Conservation (phyloP, 2,888 invertebrate species). For the Diachrysia chrysitis region DNA sequence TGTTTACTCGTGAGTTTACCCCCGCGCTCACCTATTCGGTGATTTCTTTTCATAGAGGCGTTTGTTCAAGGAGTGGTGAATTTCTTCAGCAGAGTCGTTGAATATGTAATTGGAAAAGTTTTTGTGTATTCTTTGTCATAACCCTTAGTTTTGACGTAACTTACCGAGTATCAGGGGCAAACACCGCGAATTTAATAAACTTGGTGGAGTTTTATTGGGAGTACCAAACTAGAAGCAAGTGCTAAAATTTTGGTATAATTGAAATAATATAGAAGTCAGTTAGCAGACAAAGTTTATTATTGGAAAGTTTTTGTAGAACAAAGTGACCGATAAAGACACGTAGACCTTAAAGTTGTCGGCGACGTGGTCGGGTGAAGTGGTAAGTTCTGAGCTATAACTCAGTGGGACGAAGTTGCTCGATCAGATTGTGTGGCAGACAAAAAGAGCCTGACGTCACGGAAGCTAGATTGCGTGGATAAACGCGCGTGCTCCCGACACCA, state of each 20-base stretch:
- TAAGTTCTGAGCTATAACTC: conserved; percentile 79
- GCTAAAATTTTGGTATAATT: conserved; percentile 41
- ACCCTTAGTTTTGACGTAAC: conserved; percentile 68
- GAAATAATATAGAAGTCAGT: conserved; percentile 48
- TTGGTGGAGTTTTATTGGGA: conserved; percentile 31
- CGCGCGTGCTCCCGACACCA: conserved; percentile 69
- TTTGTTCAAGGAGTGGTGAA: conserved; percentile 81
- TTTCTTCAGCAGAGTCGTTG: conserved; percentile 79
- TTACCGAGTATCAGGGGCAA: conserved; percentile 50
- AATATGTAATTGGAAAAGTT: conserved; percentile 87
- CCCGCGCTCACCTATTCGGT: conserved; percentile 87
- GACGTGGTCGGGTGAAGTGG: conserved; percentile 68
- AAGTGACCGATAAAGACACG: conserved; percentile 69
- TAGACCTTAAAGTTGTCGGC: conserved; percentile 69
- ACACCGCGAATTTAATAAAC: conserved; percentile 43
- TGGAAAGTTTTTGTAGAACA: conserved; percentile 59
- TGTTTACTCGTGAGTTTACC: conserved; percentile 88
- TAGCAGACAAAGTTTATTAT: conserved; percentile 49
- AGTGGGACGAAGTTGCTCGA: conserved; percentile 74
- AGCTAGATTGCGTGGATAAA: conserved; percentile 77
- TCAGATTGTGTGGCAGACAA: conserved; percentile 77
- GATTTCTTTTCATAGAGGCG: conserved; percentile 87
- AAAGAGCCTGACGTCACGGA: conserved; percentile 74
- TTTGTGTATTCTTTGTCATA: conserved; percentile 74
- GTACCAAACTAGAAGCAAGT: conserved; percentile 15